phyloP scores from a whole-genome alignment of 2,797 vertebrate genomes.

The Peromyscus melanophrys region DNA sequence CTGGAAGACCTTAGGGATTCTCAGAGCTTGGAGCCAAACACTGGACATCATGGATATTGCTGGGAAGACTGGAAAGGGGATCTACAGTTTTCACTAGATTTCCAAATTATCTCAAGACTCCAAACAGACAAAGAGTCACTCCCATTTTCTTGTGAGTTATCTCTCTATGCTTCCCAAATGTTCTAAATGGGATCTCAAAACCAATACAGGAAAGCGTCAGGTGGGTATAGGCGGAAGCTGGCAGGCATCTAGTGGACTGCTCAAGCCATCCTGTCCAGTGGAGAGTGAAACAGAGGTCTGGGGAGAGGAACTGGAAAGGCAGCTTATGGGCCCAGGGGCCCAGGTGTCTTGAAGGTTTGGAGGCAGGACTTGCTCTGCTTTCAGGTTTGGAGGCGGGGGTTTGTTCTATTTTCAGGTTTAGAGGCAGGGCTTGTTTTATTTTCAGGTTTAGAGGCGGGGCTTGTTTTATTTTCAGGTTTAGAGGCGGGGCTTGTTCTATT shows the following conservation, averaged over 20 bases:
- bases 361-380: neutral
- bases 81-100: slow-evolving; percentile 7
- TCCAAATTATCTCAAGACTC: neutral
- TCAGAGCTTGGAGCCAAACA: neutral
- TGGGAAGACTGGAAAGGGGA: neutral
- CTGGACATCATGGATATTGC: neutral
- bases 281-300: neutral
- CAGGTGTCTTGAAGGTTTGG: neutral
- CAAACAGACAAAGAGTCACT: neutral
- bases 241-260: neutral
- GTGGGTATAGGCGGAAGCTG: neutral
- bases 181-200: neutral
- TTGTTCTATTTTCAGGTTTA: too few relatives aligned
- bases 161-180: neutral
- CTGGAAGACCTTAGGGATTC: neutral
- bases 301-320: neutral
- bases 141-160: neutral
- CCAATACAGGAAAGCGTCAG: neutral
- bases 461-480: too few relatives aligned
- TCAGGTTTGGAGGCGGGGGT: neutral
- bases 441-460: too few relatives aligned
- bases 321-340: neutral
- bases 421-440: too few relatives aligned
- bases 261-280: neutral
- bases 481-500: too few relatives aligned